A percentile compares a stretch with the other conserved stretches of the same genome.
phyloP scores from a whole-genome alignment of 1,140 invertebrate species.

The Drosophila subobscura region DNA sequence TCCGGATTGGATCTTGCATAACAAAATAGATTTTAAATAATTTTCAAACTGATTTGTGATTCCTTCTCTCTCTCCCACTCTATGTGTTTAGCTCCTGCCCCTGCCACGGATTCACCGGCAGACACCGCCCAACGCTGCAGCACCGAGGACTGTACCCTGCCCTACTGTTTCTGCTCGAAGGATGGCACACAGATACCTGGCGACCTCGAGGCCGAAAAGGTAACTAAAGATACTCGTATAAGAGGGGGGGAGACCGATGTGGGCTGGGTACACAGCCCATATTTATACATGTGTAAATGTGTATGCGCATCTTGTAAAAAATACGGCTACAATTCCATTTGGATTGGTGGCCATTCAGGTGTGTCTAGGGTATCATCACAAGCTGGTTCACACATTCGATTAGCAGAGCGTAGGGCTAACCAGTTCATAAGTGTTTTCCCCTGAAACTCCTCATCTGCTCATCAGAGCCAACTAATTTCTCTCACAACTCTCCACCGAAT shows the following conservation, averaged over 20 bases:
- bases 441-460: no score
- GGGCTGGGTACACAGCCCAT: not conserved
- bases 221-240: slow-evolving; percentile 82
- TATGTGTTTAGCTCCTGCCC: slow-evolving; percentile 88
- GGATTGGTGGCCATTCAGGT: no score
- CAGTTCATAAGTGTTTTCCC: no score
- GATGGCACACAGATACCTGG: slow-evolving; percentile 95
- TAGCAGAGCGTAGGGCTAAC: no score
- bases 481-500: no score
- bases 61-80: slow-evolving; percentile 13
- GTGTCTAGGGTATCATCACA: no score
- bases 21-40: slow-evolving; percentile 70
- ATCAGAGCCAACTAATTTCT: no score
- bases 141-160: slow-evolving; percentile 89
- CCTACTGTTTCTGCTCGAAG: slow-evolving; percentile 96
- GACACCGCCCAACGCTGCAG: slow-evolving; percentile 92
- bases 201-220: slow-evolving; percentile 90
- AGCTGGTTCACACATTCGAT: no score
- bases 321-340: no score
- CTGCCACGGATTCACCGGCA: slow-evolving; percentile 90
- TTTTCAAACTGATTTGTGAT: slow-evolving; percentile 52
- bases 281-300: no score
- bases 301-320: no score
- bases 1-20: slow-evolving; percentile 53
- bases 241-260: not conserved